Percentiles rank a stretch among this genome's conserved stretches.
Conservation (phyloP, 2,113 vertebrate genomes). For the Sander lucioperca region DNA sequence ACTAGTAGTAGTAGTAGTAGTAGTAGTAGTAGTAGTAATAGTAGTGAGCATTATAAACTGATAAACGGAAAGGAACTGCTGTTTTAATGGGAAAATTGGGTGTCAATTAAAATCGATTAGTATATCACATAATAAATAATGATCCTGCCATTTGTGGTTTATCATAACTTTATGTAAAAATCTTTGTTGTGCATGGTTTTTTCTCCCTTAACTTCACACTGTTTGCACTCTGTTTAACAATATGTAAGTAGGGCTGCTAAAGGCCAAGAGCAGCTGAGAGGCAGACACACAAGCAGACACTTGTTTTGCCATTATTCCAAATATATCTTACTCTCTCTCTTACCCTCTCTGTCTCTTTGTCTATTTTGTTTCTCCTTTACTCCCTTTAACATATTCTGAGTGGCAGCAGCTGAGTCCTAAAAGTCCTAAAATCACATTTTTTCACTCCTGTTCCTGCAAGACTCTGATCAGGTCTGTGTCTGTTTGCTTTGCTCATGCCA, state of each 20-base stretch:
- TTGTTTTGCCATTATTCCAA: conserved; percentile 16
- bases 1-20: neutral
- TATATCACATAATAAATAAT: neutral
- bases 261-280: conserved; percentile 19
- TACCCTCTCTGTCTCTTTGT: neutral
- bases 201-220: neutral
- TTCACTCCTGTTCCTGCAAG: neutral
- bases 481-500: conserved; percentile 1
- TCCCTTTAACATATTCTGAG: neutral
- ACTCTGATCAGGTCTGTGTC: conserved; percentile 11
- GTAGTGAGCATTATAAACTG: neutral
- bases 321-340: neutral
- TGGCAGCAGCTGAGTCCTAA: neutral
- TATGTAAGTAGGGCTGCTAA: neutral
- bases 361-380: neutral
- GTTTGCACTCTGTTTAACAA: conserved; percentile 9
- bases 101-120: neutral
- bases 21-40: too few relatives aligned
- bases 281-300: neutral
- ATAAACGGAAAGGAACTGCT: neutral
- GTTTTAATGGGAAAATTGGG: neutral
- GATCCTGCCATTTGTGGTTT: neutral
- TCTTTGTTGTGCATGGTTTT: neutral
- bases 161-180: neutral
- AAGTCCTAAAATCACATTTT: conserved; percentile 9